phyloP scores from a whole-genome alignment of 2,113 vertebrate genomes.

The Atlantisia rogersi region DNA sequence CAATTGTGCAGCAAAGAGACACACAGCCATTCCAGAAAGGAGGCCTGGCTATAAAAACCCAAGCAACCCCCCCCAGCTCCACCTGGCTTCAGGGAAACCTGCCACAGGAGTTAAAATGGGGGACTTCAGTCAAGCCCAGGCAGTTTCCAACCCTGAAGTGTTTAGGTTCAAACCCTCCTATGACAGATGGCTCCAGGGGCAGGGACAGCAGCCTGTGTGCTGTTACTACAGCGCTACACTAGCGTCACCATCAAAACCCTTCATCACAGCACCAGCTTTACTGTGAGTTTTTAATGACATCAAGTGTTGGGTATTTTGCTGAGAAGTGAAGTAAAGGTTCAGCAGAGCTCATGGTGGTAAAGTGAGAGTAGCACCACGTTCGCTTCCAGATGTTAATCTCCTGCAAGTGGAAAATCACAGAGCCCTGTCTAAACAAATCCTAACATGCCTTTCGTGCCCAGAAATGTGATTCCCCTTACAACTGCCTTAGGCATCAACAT shows the following conservation, averaged over 20 bases:
- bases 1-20: not conserved
- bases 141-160: not conserved
- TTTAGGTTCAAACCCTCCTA: not conserved
- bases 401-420: slow-evolving; percentile 22
- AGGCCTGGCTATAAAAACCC: not conserved
- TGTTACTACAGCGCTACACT: not conserved
- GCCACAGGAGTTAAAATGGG: not conserved
- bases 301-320: not conserved
- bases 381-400: slow-evolving; percentile 17
- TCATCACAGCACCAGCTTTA: not conserved
- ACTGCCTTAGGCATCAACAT: slow-evolving; percentile 33
- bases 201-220: not conserved
- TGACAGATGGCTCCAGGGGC: not conserved
- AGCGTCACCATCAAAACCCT: not conserved
- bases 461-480: slow-evolving; percentile 57
- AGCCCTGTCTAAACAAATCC: slow-evolving; percentile 42
- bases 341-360: not conserved
- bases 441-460: slow-evolving; percentile 27
- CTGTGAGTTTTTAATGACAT: not conserved
- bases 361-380: not conserved
- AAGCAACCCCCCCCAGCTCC: not conserved
- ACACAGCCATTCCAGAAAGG: not conserved
- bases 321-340: not conserved
- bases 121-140: not conserved
- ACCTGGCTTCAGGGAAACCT: not conserved